Evolutionary conservation across 2,113 vertebrate genomes (phyloP), one percentile per base, ranked within the genome.

Genomic region (Rhea pennata): DNA sequence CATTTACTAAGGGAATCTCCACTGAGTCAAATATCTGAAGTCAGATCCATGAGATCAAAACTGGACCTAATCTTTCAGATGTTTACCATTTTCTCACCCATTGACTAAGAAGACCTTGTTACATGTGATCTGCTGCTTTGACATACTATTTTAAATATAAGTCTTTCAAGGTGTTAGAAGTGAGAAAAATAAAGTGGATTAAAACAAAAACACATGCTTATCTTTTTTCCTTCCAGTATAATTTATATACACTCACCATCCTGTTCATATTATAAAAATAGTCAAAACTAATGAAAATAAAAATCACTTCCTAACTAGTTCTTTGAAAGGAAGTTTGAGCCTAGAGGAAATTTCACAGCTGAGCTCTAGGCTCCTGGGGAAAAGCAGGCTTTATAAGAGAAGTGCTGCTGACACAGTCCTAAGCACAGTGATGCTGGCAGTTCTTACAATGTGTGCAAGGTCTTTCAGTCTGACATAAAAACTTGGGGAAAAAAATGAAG

Each of bases 321-420:
- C 46, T 85, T 91, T 88, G 66, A 92, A 91, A 89, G 64, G 54
- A 95, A 92, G 29, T 61, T 86, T 83, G 67, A 92, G 71, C n/a
- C 81, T 80, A 50, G 39, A 87, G 74, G 78, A 94, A 85, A 93
- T 88, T 85, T 96, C 89, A 80, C 91, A 95, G 87, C 59, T 94
- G 67, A 96, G 70, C 56, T 65, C 23, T n/a, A 75, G 53, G 23
- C 39, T 96, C 2, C 1, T 93, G 48, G 71, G 50, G 26, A 62
- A 88, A 91, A 74, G 4, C 15, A 53, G 36, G 8, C 17, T 91
- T 96, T 82, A 14, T 71, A 94, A 67, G 8, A 73, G 44, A 74
- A 91, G 33, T 33, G 58, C 27, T 88, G 85, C 85, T 88, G 91
- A 89, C 71, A 93, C 33, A 90, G 42, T 40, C 54, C 74, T 64